phyloP scores from a whole-genome alignment of 2,797 vertebrate species.

The Hoplostethus atlanticus region DNA sequence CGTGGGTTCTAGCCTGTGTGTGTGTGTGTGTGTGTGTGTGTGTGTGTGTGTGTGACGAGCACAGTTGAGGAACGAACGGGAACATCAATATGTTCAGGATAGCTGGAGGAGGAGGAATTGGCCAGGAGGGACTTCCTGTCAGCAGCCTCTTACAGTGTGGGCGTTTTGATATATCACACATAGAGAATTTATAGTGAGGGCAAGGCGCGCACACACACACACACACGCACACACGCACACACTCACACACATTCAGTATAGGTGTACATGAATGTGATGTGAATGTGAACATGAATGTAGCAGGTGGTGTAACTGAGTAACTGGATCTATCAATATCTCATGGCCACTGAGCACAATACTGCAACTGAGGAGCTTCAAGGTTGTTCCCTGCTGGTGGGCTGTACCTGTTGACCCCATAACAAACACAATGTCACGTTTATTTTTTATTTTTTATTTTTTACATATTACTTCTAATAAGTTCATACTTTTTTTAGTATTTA shows the following conservation, averaged over 20 bases:
- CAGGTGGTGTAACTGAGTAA: background rate
- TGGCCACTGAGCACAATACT: background rate
- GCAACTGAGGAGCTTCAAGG: too few species aligned
- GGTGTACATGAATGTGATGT: background rate
- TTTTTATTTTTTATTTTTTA: too few species aligned
- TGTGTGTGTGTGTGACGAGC: constrained; percentile 3
- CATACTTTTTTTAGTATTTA: too few species aligned
- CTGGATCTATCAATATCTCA: background rate
- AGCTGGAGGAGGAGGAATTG: constrained; percentile 24
- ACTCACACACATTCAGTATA: background rate
- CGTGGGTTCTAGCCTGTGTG: too few species aligned
- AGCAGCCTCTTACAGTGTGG: constrained; percentile 34
- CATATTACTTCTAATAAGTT: too few species aligned
- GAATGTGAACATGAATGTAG: constrained; percentile 1
- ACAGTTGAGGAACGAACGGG: constrained; percentile 27
- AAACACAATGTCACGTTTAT: too few species aligned
- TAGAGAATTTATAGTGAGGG: constrained; percentile 12
- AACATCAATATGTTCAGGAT: constrained; percentile 22
- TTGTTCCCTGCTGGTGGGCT: background rate
- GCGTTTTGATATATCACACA: constrained; percentile 45
- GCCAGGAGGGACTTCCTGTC: constrained; percentile 40
- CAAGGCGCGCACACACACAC: background rate
- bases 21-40: constrained; percentile 7
- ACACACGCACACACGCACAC: background rate
- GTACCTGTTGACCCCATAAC: too few species aligned